A percentile compares a stretch with the other conserved stretches of the same genome.
These are phyloP conservation scores for Tetropium fuscum DNA, from an alignment of 2,888 invertebrate genomes.

Conservation along the genomic window DNA sequence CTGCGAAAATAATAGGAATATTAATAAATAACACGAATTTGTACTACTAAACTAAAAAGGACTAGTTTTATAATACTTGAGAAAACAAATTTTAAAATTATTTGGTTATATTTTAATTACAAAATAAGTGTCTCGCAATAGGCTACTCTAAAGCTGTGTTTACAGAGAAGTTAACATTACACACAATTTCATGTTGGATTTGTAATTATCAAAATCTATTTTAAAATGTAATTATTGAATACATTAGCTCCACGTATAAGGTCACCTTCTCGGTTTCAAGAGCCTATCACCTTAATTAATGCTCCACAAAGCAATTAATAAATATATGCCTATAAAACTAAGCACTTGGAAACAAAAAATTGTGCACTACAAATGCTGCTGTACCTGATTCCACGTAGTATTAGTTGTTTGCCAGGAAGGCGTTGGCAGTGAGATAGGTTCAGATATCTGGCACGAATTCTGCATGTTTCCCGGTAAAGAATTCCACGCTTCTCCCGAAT, in stretches of 20 bases:
- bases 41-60: slow-evolving; percentile 36
- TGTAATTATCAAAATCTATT: no score
- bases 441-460: slow-evolving; percentile 75
- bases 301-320: slow-evolving; percentile 13
- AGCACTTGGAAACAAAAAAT: slow-evolving; percentile 42
- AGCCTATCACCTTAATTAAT: slow-evolving; percentile 19
- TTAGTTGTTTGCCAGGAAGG: slow-evolving; percentile 57
- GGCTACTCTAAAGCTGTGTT: slow-evolving; percentile 5
- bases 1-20: slow-evolving; percentile 33
- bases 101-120: slow-evolving; percentile 24
- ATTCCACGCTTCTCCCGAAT: slow-evolving; percentile 71
- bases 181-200: no score
- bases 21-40: slow-evolving; percentile 43
- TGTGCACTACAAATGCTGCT: slow-evolving; percentile 58
- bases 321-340: slow-evolving; percentile 48
- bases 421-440: slow-evolving; percentile 62
- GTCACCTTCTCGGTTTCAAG: slow-evolving; percentile 11
- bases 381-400: slow-evolving; percentile 68
- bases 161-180: slow-evolving; percentile 12
- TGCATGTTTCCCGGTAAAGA: slow-evolving; percentile 74
- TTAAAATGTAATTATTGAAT: no score
- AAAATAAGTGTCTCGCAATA: slow-evolving; percentile 16
- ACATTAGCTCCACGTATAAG: no score
- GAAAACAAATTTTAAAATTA: slow-evolving; percentile 21
- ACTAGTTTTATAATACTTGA: slow-evolving; percentile 40